Base-by-base conservation (phyloP, 2,797 vertebrate genomes). In the Phylloscopus collybita region DNA sequence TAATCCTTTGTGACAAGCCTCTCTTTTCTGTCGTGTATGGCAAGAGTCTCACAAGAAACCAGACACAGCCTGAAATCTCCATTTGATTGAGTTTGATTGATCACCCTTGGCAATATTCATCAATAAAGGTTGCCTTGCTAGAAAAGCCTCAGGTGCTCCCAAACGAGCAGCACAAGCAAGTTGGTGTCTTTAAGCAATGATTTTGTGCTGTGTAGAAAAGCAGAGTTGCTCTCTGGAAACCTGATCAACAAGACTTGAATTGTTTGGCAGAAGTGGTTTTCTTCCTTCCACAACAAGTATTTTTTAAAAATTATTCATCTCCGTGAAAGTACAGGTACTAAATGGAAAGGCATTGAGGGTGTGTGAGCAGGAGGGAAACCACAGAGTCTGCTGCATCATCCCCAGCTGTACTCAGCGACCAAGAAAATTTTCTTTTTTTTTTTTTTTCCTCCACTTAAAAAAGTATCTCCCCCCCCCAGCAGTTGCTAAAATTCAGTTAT, bases 151-250 rank as follows among this genome's bases (percentile, higher is more conserved):
- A 9, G 2, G 0, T 26, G 32, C 32, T 57, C 50, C 59, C 40
- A 56, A 87, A 71, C 57, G 53, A 73, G 75, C 60, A 83, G 64
- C 54, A 69, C 62, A 38, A 71, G 42, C 57, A 81, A 42, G 38
- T 32, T 36, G 47, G 10, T 57, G 1, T 62, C 70, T 70, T 56
- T n/a, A 45, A 59, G 34, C 62, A 86, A 42, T 29, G 80, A 83
- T 86, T 92, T 90, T 92, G 45, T 86, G 56, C 50, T 69, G 18
- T 61, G 74, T 71, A 83, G 69, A 73, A 88, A 93, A 56, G 38
- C 50, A 8, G 18, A 44, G 25, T 49, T 60, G 7, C 12, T 85
- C 44, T 64, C 38, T 62, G 26, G 32, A 72, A 88, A 60, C 19
- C 32, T 74, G 32, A 80, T 74, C 38, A 74, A 27, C 2, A 2